Conservation (phyloP, 2,888 invertebrate genomes). For the Brachypterus glaber region DNA sequence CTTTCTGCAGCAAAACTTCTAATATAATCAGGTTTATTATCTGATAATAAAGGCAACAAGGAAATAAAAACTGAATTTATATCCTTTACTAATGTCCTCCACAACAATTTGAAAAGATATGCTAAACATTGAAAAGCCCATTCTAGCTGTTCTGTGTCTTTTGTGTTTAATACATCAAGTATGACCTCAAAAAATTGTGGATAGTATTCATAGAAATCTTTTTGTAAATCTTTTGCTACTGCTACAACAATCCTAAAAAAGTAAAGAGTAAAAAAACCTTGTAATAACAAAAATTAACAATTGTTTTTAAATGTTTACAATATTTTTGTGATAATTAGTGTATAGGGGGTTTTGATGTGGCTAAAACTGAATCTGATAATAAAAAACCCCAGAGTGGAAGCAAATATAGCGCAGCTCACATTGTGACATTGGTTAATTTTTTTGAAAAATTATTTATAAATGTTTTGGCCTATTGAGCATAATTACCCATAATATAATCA, state of each 20-base stretch:
- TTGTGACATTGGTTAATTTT: too few species aligned
- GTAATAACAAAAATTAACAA: neutral
- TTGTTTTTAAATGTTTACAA: too few species aligned
- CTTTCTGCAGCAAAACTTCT: slow-evolving; percentile 92
- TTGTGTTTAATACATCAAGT: slow-evolving; percentile 59
- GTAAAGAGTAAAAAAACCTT: slow-evolving; percentile 19
- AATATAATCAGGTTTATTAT: slow-evolving; percentile 71
- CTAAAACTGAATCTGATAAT: too few species aligned
- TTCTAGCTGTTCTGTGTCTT: slow-evolving; percentile 78
- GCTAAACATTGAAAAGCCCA: slow-evolving; percentile 79
- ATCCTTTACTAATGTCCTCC: slow-evolving; percentile 73
- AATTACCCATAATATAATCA: too few species aligned
- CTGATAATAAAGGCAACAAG: slow-evolving; percentile 66
- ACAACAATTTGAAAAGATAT: slow-evolving; percentile 81
- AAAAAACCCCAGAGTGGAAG: too few species aligned
- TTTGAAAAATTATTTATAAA: too few species aligned
- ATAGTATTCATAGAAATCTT: slow-evolving; percentile 84
- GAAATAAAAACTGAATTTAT: slow-evolving; percentile 61
- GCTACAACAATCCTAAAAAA: slow-evolving; percentile 67
- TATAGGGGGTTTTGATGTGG: too few species aligned
- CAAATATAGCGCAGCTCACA: too few species aligned
- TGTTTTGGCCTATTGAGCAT: too few species aligned
- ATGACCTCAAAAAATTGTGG: slow-evolving; percentile 63
- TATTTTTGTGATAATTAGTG: too few species aligned
- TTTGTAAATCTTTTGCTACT: slow-evolving; percentile 75